These are phyloP conservation scores for Lycodopsis pacificus DNA, from an alignment of 2,797 vertebrate genomes.

Conservation along the genomic window DNA sequence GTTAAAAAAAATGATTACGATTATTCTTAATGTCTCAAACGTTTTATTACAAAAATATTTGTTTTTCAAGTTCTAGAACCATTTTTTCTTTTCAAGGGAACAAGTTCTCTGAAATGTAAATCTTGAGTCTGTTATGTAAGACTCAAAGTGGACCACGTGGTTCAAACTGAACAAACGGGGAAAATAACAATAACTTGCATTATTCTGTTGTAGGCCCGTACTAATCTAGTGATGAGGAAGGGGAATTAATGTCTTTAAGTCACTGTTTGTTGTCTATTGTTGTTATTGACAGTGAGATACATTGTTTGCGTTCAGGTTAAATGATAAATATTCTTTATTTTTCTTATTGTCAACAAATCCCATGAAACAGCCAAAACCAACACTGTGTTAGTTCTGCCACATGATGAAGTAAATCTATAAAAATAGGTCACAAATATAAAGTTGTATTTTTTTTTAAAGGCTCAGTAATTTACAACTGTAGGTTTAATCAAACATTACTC, in stretches of 20 bases:
- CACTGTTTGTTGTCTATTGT: too few relatives aligned
- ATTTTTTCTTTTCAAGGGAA: not conserved
- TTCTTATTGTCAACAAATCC: not conserved
- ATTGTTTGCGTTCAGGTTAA: not conserved
- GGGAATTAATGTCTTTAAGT: not conserved
- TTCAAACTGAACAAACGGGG: not conserved
- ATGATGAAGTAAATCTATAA: not conserved
- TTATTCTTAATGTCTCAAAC: not conserved
- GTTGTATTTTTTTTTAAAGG: not conserved
- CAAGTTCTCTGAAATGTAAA: not conserved
- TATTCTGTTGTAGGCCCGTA: not conserved
- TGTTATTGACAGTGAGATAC: not conserved
- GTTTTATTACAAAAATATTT: not conserved
- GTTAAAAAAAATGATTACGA: not conserved
- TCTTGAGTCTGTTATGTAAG: slow-evolving; percentile 37
- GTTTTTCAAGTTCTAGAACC: not conserved
- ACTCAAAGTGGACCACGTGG: slow-evolving; percentile 10
- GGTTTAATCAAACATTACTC: not conserved
- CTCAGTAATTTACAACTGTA: not conserved
- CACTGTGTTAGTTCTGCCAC: not conserved
- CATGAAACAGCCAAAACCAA: too few relatives aligned
- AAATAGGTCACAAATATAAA: not conserved
- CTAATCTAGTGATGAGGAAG: not conserved
- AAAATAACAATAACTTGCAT: not conserved
- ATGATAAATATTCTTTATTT: too few relatives aligned